Evolutionary conservation across 2,797 vertebrate genomes (phyloP), one percentile per base, ranked within the genome.

Genomic region (Acropternis orthonyx): DNA sequence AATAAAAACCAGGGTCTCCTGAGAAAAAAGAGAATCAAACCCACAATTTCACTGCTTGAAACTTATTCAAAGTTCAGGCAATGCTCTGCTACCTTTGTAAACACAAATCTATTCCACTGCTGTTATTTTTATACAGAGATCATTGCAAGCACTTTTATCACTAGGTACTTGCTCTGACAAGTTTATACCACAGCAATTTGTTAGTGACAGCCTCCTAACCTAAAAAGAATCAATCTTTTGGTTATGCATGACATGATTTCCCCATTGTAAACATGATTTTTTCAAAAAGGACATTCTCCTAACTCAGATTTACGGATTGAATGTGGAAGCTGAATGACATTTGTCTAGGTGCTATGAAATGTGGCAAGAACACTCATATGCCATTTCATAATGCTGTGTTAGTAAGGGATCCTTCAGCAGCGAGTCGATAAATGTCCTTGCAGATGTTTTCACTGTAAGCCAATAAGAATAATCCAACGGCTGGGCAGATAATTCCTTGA

Each of bases 321-420:
- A 91, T 54, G 30, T 69, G 69, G 63, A 89, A 76, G 54, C 28
- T 79, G 71, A 89, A 86, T 90, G 52, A 88, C 73, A 90, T 94
- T 71, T 92, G 43, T 82, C 55, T 56, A 49, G 48, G n/a, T 84
- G 59, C 75, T 81, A 73, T 39, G 93, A 74, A 82, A 84, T 0
- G 2, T 87, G 44, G 61, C 88, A 93, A 81, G 59, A 95, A 48
- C n/a, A 36, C 22, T 76, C 75, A 51, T 59, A 37, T 95, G 78
- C 28, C 58, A 62, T 81, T 94, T 24, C 27, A n/a, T 66, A 73
- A 52, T 8, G 8, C 32, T 48, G 54, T 67, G 13, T 66, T 88
- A 88, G 20, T 72, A 58, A 46, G 20, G 66, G 32, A 72, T 37
- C 48, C 77, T 59, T 90, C 52, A 85, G 71, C 62, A 88, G 12